These are phyloP conservation scores for Drosophila saltans DNA, from an alignment of 1,140 invertebrate species.

Conservation along the genomic window DNA sequence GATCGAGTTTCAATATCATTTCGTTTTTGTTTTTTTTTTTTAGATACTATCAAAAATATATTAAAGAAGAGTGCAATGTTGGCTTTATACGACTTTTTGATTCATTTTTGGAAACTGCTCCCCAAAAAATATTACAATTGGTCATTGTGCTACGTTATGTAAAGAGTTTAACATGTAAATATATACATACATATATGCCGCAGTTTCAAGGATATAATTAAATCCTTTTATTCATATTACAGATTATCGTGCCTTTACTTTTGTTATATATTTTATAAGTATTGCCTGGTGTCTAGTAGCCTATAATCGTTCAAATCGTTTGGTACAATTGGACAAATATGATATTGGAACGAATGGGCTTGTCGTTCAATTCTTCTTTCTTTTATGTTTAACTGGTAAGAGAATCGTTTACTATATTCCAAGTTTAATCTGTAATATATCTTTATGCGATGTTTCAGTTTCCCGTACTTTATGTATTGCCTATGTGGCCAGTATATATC, in stretches of 20 bases:
- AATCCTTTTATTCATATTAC: not conserved
- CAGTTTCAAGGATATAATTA: no score
- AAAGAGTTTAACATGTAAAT: constrained; percentile 48
- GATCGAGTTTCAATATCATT: not conserved
- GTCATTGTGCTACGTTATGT: constrained; percentile 46
- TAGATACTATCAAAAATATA: constrained; percentile 49
- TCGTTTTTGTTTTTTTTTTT: not conserved
- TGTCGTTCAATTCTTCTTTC: constrained; percentile 51
- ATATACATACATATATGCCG: not conserved
- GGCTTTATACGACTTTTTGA: constrained; percentile 66
- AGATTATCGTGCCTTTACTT: constrained; percentile 51
- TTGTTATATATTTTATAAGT: constrained; percentile 52
- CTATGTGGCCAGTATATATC: constrained; percentile 52
- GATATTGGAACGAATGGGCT: constrained; percentile 58
- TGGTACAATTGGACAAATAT: constrained; percentile 61
- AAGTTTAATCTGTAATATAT: not conserved
- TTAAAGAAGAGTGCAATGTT: constrained; percentile 66
- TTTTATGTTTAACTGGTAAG: constrained; percentile 53
- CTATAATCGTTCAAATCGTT: constrained; percentile 61
- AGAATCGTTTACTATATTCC: not conserved
- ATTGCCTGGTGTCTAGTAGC: constrained; percentile 64
- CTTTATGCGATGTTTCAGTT: constrained; percentile 29
- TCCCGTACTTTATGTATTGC: constrained; percentile 56
- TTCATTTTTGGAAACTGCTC: constrained; percentile 59
- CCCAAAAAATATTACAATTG: constrained; percentile 63